Evolutionary conservation across 2,888 invertebrate genomes (phyloP).

Genomic region (Liopterus haemorrhoidalis): DNA sequence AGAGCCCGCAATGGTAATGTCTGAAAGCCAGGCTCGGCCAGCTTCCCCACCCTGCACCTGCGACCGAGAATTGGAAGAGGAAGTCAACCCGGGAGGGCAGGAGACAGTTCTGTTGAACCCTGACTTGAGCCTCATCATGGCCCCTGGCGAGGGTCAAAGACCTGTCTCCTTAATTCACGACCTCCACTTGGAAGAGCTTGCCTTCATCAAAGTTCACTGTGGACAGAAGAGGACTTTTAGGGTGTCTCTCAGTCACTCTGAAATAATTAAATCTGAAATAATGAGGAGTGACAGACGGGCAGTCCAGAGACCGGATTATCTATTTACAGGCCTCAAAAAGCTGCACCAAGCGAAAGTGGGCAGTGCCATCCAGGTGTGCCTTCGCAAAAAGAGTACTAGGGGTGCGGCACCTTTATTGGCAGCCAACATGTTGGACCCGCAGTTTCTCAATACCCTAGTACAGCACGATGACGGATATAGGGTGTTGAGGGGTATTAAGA

Average conservation of each 20-base stretch:
- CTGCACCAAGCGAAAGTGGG: conserved; percentile 23
- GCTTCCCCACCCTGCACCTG: too few species aligned
- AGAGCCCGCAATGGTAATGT: conserved; percentile 28
- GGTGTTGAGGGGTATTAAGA: conserved; percentile 25
- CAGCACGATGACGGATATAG: conserved; percentile 26
- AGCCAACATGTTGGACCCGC: conserved; percentile 21
- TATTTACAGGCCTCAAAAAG: conserved; percentile 26
- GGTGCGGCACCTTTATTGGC: conserved; percentile 21
- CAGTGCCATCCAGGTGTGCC: conserved; percentile 25
- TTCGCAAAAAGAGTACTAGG: conserved; percentile 32
- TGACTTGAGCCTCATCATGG: conserved; percentile 20
- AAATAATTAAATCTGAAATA: conserved; percentile 29
- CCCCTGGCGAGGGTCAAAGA: conserved; percentile 28
- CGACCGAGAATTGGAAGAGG: conserved; percentile 5
- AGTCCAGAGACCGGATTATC: conserved; percentile 28
- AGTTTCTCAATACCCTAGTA: conserved; percentile 27
- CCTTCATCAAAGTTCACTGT: conserved; percentile 26
- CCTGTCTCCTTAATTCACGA: conserved; percentile 28
- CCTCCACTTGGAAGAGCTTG: conserved; percentile 25
- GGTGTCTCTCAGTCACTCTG: conserved; percentile 24
- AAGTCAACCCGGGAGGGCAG: conserved; percentile 24
- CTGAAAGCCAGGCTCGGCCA: conserved; percentile 23
- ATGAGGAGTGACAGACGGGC: conserved; percentile 27
- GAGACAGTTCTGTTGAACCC: conserved; percentile 27
- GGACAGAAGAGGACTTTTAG: conserved; percentile 26